Evolutionary conservation across 2,113 vertebrate genomes (phyloP).

Genomic region (Chrysochloris asiatica): DNA sequence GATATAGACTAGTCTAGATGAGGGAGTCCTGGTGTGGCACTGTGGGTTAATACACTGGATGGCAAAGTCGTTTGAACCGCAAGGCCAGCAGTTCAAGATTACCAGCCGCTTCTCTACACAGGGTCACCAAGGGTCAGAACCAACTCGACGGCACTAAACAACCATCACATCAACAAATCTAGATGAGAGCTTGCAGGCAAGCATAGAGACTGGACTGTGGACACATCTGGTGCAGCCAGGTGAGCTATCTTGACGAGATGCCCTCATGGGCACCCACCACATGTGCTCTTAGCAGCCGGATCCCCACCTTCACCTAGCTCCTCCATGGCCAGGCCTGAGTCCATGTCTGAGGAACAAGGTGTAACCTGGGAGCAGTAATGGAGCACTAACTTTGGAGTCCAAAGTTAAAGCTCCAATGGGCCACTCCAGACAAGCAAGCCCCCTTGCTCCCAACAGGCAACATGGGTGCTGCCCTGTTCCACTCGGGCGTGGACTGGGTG

Average conservation of each 20-base stretch:
- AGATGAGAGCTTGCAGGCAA: background rate
- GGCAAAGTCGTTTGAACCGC: too few species aligned
- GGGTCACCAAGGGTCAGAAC: too few species aligned
- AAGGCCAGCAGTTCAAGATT: too few species aligned
- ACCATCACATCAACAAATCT: too few species aligned
- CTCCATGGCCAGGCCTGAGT: background rate
- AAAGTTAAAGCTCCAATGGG: background rate
- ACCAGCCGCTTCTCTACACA: too few species aligned
- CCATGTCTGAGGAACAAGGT: background rate
- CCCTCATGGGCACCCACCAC: rapidly evolving
- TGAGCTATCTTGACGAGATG: background rate
- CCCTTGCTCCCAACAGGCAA: background rate
- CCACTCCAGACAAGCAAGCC: background rate
- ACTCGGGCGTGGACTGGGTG: background rate
- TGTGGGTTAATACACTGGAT: too few species aligned
- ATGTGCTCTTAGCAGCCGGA: too few species aligned
- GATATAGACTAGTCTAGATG: background rate
- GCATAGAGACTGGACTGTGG: rapidly evolving
- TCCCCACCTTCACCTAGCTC: background rate
- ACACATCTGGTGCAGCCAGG: background rate
- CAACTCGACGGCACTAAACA: too few species aligned
- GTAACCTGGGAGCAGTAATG: too few species aligned
- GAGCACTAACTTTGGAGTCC: too few species aligned
- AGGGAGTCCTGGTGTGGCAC: too few species aligned
- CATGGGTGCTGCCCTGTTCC: background rate